phyloP scores from a whole-genome alignment of 2,113 vertebrate species.

The Lamprotornis superbus region DNA sequence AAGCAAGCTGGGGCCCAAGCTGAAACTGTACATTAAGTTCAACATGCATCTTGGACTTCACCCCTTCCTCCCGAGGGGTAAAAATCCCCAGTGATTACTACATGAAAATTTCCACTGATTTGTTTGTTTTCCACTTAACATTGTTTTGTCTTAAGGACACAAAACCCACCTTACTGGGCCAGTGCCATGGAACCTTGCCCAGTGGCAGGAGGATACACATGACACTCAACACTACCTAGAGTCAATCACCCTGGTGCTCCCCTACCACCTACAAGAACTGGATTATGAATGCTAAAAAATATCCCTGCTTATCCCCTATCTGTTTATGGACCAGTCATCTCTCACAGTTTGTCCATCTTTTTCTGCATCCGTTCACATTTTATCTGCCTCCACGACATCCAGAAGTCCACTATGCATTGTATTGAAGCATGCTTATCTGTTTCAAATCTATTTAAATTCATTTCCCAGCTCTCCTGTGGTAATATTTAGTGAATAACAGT shows the following conservation, averaged over 20 bases:
- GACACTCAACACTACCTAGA: background rate
- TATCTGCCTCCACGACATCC: background rate
- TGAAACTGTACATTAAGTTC: background rate
- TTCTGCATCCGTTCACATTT: background rate
- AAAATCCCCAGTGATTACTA: rapidly evolving
- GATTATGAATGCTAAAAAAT: background rate
- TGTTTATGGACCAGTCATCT: background rate
- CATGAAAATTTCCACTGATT: background rate
- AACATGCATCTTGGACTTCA: background rate
- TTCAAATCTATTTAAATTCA: background rate
- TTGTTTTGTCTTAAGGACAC: background rate
- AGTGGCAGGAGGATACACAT: background rate
- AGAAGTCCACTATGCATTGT: background rate
- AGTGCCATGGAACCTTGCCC: background rate
- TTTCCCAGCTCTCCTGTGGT: background rate
- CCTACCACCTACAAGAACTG: background rate
- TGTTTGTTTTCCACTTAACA: background rate
- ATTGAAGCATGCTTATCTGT: background rate
- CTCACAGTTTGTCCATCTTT: background rate
- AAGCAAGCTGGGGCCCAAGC: background rate
- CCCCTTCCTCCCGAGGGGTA: rapidly evolving
- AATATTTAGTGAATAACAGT: background rate
- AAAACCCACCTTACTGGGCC: background rate
- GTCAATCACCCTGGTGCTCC: background rate
- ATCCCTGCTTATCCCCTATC: background rate